Evolutionary conservation across 2,797 vertebrate genomes (phyloP).

Genomic region (Platalea minor): DNA sequence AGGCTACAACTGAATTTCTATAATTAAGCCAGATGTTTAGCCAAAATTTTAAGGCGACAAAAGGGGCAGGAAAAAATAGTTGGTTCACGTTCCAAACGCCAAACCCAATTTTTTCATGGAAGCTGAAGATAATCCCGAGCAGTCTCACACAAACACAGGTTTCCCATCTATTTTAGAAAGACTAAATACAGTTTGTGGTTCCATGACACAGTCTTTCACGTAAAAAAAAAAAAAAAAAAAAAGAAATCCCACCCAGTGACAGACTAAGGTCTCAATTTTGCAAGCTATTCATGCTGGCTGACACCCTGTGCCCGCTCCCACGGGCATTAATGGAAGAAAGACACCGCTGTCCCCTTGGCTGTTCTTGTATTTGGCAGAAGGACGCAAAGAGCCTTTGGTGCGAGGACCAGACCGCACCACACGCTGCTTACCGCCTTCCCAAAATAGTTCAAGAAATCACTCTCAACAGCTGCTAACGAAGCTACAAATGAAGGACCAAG

Average conservation of each 20-base stretch:
- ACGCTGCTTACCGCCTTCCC: not conserved
- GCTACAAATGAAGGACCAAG: not conserved
- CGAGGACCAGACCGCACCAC: not conserved
- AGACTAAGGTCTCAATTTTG: not conserved
- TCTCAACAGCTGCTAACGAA: not conserved
- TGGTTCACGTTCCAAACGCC: not conserved
- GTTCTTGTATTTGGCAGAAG: not conserved
- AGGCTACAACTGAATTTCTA: not conserved
- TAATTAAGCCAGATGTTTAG: not conserved
- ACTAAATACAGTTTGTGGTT: not conserved
- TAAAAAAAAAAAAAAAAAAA: not conserved
- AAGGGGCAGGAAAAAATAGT: not conserved
- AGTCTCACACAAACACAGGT: not conserved
- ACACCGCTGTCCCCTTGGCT: fast-evolving
- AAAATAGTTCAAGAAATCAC: not conserved
- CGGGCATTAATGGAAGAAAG: fast-evolving
- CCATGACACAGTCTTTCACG: not conserved
- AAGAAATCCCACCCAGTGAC: not conserved
- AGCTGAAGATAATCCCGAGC: not conserved
- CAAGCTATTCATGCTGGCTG: not conserved
- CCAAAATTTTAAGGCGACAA: not conserved
- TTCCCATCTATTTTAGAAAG: not conserved
- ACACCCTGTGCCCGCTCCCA: not conserved
- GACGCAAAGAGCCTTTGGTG: not conserved
- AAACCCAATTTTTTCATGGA: not conserved